These are phyloP conservation scores for Cyrtorhinus lividipennis DNA, from an alignment of 1,140 invertebrate species.

Conservation along the genomic window DNA sequence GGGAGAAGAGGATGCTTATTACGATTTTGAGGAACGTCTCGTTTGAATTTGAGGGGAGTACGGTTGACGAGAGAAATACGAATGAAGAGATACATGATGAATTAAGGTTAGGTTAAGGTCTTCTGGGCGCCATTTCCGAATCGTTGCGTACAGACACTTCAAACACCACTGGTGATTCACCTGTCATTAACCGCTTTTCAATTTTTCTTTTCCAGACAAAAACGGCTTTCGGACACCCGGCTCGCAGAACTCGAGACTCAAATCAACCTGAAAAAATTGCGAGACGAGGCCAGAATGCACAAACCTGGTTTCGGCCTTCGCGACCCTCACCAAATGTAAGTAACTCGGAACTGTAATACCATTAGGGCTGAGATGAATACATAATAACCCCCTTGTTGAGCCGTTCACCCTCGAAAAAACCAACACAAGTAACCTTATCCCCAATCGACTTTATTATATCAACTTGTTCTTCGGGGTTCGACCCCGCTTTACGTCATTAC, in stretches of 20 bases:
- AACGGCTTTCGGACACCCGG: conserved; percentile 48
- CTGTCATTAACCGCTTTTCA: too few species aligned
- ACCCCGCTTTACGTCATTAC: too few species aligned
- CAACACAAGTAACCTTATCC: not conserved
- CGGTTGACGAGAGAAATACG: too few species aligned
- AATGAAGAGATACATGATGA: too few species aligned
- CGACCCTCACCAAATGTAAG: conserved; percentile 17
- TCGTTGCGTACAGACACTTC: too few species aligned
- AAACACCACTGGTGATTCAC: too few species aligned
- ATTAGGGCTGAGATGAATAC: conserved; percentile 4
- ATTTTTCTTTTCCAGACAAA: conserved; percentile 33
- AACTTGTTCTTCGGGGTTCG: too few species aligned
- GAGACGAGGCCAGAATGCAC: conserved; percentile 27
- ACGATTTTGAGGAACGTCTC: too few species aligned
- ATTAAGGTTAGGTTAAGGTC: too few species aligned
- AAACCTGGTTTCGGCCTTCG: conserved; percentile 12
- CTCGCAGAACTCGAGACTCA: conserved; percentile 47
- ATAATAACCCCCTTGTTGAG: not conserved
- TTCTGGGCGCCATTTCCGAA: too few species aligned
- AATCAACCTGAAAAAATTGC: conserved; percentile 37
- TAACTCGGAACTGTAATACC: not conserved
- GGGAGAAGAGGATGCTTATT: too few species aligned
- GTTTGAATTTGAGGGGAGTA: too few species aligned
- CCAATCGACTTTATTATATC: not conserved
- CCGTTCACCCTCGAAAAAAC: not conserved